A percentile compares a stretch with the other conserved stretches of the same genome.
These are phyloP conservation scores for Dasysyrphus albostriatus DNA, from an alignment of 2,888 invertebrate genomes.

Conservation along the genomic window DNA sequence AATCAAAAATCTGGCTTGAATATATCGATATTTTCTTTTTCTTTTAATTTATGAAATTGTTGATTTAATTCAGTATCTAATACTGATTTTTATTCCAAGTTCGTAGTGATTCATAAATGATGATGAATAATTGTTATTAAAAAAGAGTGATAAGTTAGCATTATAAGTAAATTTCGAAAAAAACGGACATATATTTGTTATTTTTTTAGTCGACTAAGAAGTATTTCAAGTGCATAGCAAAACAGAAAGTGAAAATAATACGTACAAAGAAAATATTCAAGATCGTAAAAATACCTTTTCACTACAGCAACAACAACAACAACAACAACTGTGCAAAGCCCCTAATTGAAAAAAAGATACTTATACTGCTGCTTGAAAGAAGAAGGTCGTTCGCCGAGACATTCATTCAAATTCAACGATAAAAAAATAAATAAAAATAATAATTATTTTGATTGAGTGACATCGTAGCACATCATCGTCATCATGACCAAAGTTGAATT, in stretches of 20 bases:
- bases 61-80: background rate
- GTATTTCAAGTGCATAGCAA: constrained; percentile 34
- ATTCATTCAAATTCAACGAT: constrained; percentile 23
- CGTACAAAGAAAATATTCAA: constrained; percentile 19
- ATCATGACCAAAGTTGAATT: constrained; percentile 84
- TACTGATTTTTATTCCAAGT: background rate
- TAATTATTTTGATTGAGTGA: constrained; percentile 42
- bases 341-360: constrained; percentile 30
- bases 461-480: constrained; percentile 48
- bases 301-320: background rate
- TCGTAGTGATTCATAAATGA: background rate
- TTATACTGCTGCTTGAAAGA: constrained; percentile 16
- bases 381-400: constrained; percentile 58
- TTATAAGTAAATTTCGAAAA: constrained; percentile 29
- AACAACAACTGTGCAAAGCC: background rate
- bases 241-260: constrained; percentile 48
- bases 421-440: background rate
- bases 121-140: constrained; percentile 15
- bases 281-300: constrained; percentile 10
- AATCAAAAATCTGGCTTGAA: background rate
- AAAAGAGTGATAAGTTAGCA: constrained; percentile 26
- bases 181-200: constrained; percentile 7
- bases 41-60: background rate
- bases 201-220: constrained; percentile 1
- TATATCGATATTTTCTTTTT: background rate